Evolutionary conservation across 1,140 invertebrate genomes (phyloP).

Genomic region (Physella acuta): DNA sequence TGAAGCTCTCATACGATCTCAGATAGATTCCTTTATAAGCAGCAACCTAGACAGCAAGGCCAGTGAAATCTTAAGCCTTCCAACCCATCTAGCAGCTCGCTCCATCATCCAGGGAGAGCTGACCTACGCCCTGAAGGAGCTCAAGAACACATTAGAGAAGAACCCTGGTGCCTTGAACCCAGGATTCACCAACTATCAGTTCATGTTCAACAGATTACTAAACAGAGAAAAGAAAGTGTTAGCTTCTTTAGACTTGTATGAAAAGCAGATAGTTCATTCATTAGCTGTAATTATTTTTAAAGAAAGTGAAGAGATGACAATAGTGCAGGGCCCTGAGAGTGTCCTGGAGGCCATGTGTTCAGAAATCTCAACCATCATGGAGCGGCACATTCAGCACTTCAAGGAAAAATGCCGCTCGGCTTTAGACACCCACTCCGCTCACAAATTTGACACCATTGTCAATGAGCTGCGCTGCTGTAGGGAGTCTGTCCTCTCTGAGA

Average conservation of each 20-base stretch:
- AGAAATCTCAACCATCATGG: slow-evolving; percentile 37
- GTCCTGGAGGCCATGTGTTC: slow-evolving; percentile 36
- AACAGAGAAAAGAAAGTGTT: slow-evolving; percentile 35
- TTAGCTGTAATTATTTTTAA: slow-evolving; percentile 35
- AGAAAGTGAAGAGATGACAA: slow-evolving; percentile 37
- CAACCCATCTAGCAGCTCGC: slow-evolving; percentile 44
- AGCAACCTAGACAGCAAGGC: slow-evolving; percentile 38
- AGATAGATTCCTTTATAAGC: slow-evolving; percentile 45
- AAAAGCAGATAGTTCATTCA: slow-evolving; percentile 30
- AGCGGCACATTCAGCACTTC: slow-evolving; percentile 34
- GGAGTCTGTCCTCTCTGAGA: slow-evolving; percentile 22
- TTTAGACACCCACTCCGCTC: slow-evolving; percentile 26
- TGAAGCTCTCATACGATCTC: slow-evolving; percentile 47
- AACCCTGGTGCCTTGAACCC: slow-evolving; percentile 26
- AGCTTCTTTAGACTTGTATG: slow-evolving; percentile 32
- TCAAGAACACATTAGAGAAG: slow-evolving; percentile 41
- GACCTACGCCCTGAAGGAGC: slow-evolving; percentile 42
- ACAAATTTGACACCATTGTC: slow-evolving; percentile 33
- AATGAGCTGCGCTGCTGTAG: slow-evolving; percentile 26
- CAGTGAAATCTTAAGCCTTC: slow-evolving; percentile 37
- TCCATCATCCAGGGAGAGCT: slow-evolving; percentile 51
- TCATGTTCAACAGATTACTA: slow-evolving; percentile 40
- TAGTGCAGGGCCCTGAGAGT: slow-evolving; percentile 34
- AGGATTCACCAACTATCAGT: slow-evolving; percentile 35
- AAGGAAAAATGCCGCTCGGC: slow-evolving; percentile 33